Evolutionary conservation across 1,140 invertebrate genomes (phyloP), one percentile per base, ranked within the genome.

Genomic region (Magallana ariakensis): DNA sequence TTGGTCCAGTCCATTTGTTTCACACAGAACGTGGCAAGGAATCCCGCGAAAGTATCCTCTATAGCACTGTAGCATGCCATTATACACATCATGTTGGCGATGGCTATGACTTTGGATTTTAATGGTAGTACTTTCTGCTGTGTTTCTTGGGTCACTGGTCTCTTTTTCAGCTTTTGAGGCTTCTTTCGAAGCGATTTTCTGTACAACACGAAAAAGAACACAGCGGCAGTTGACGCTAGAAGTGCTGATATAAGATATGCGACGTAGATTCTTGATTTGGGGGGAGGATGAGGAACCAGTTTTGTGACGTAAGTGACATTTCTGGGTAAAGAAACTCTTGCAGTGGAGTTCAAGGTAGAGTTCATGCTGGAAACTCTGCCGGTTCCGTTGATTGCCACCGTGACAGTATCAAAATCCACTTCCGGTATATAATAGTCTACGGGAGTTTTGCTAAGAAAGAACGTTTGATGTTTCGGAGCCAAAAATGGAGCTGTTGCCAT

Each of bases 401-500:
- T 62, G 9, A 84, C 55, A 13, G 54, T 60, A 26, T 56, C 54
- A 16, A 55, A 55, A 82, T 82, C 19, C 26, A 56, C 13, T 57
- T 57, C 26, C 22, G 54, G 53, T 84, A 60, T 57, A n/a, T 84
- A 57, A 60, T 26, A 84, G 16, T 84, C 82, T 22, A 58, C 55
- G 10, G 56, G 82, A 46, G 55, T 84, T 82, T 56, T 82, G 8
- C 55, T 84, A 15, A 80, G 56, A 55, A 85, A 46, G n/a, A 33
- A 83, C 26, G 19, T 19, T 10, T 87, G 46, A 16, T 33, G 75
- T 22, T 26, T 85, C n/a, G 87, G 86, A 10, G 85, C 86, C 26
- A 92, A 88, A 83, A 92, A 92, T 10, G 90, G 91, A 62, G 89
- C 89, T 22, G 91, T 89, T 70, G 90, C 86, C 53, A 92, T 85